Percentiles rank a stretch among this genome's conserved stretches.
Evolutionary conservation across 2,888 invertebrate species (phyloP).

Genomic region (Tipula unca): DNA sequence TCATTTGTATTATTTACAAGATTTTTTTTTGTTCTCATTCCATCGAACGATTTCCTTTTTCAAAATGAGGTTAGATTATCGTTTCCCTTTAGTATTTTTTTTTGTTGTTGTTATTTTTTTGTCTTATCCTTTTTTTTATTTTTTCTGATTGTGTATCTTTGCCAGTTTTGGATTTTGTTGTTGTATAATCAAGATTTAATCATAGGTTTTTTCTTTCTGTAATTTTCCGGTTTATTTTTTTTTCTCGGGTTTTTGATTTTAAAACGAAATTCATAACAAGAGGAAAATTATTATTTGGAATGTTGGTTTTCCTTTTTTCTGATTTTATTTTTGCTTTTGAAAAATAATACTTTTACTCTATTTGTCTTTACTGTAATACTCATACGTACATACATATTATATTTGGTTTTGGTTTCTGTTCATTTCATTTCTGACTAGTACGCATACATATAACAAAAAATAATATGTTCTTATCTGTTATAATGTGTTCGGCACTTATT

Average conservation of each 20-base stretch:
- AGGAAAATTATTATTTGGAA: not conserved
- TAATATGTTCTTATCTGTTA: too few relatives aligned
- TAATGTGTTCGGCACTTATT: too few relatives aligned
- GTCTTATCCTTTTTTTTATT: not conserved
- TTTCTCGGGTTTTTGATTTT: not conserved
- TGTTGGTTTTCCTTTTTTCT: not conserved
- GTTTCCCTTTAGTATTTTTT: not conserved
- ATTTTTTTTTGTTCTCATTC: not conserved
- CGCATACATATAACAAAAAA: not conserved
- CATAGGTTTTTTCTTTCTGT: not conserved
- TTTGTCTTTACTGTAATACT: not conserved
- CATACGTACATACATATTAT: too few relatives aligned
- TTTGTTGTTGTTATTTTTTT: not conserved
- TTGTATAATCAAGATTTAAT: not conserved
- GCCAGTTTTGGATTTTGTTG: not conserved
- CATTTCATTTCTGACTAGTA: not conserved
- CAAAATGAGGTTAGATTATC: not conserved
- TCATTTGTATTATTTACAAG: not conserved
- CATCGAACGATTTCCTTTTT: not conserved
- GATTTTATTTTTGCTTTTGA: not conserved
- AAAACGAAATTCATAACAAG: not conserved
- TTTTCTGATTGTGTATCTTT: not conserved
- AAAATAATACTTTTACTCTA: not conserved
- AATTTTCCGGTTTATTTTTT: not conserved
- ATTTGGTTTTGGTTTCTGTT: not conserved